These are phyloP conservation scores for Erpornis zantholeuca DNA, from an alignment of 2,113 vertebrate genomes.

Conservation along the genomic window DNA sequence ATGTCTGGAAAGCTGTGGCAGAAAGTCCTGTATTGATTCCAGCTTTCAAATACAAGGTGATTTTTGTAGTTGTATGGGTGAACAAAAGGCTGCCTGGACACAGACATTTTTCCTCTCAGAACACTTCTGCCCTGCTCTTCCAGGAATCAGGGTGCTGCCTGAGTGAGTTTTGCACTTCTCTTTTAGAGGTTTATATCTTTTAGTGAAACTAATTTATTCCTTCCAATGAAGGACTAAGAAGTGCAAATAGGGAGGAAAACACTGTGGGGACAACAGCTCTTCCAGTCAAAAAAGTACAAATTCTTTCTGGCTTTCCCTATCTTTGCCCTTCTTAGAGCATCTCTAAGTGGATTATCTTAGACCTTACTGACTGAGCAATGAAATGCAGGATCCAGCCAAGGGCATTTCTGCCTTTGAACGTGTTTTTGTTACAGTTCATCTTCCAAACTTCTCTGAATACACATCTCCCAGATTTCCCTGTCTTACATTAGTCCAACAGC, in stretches of 20 bases:
- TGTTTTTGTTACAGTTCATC: not conserved
- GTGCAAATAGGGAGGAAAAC: not conserved
- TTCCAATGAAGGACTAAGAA: not conserved
- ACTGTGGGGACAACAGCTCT: not conserved
- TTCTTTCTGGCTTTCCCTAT: not conserved
- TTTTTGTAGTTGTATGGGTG: not conserved
- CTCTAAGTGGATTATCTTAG: not conserved
- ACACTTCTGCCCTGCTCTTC: not conserved
- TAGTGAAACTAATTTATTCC: not conserved
- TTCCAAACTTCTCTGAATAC: not conserved
- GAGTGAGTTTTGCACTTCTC: not conserved
- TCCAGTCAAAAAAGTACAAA: not conserved
- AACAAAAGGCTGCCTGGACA: not conserved
- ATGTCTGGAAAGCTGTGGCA: not conserved
- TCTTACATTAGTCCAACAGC: not conserved
- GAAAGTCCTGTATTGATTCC: not conserved
- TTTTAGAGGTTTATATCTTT: not conserved
- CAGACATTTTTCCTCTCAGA: not conserved
- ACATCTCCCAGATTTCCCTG: not conserved
- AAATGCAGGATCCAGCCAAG: not conserved
- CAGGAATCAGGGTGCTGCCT: not conserved
- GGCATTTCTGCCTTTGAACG: not conserved
- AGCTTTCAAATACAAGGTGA: not conserved
- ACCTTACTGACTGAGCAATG: not conserved
- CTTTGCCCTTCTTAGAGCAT: not conserved